Percentiles rank a stretch among this genome's conserved stretches.
Evolutionary conservation across 2,797 vertebrate genomes (phyloP).

Genomic region (Morus bassanus): DNA sequence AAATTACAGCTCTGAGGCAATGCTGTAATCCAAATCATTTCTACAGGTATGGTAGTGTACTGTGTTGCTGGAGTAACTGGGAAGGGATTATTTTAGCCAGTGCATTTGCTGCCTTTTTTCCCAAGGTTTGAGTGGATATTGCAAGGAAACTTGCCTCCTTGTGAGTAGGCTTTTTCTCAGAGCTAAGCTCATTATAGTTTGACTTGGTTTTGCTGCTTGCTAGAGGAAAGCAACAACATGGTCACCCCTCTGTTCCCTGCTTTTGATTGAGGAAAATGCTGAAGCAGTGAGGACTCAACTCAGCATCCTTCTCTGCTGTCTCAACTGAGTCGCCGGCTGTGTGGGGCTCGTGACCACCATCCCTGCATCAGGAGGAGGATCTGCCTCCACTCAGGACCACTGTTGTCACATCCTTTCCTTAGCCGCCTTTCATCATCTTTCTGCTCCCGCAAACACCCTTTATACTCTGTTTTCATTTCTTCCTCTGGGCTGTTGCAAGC

Average conservation of each 20-base stretch:
- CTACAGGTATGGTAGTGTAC: not conserved
- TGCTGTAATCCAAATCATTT: not conserved
- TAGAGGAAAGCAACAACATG: not conserved
- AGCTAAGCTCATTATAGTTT: not conserved
- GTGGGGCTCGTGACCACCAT: accelerated
- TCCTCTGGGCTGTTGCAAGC: not conserved
- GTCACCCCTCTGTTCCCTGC: not conserved
- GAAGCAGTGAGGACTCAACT: not conserved
- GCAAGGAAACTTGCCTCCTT: not conserved
- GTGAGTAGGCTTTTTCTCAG: not conserved
- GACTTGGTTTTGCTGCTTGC: not conserved
- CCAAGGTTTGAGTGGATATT: not conserved
- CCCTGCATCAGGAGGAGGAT: accelerated
- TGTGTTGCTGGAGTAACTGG: not conserved
- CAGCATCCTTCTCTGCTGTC: not conserved
- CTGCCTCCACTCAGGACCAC: not conserved
- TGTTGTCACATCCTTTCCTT: not conserved
- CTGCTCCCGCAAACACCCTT: not conserved
- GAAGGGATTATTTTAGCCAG: not conserved
- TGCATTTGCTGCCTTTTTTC: not conserved
- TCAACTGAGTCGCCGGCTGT: not conserved
- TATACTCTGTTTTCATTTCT: not conserved
- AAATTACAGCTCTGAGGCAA: not conserved
- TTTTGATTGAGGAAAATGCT: not conserved
- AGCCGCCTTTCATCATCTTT: not conserved